Percentiles rank a stretch among this genome's conserved stretches.
These are phyloP conservation scores for Colossoma macropomum DNA, from an alignment of 2,113 vertebrate genomes.

Conservation along the genomic window DNA sequence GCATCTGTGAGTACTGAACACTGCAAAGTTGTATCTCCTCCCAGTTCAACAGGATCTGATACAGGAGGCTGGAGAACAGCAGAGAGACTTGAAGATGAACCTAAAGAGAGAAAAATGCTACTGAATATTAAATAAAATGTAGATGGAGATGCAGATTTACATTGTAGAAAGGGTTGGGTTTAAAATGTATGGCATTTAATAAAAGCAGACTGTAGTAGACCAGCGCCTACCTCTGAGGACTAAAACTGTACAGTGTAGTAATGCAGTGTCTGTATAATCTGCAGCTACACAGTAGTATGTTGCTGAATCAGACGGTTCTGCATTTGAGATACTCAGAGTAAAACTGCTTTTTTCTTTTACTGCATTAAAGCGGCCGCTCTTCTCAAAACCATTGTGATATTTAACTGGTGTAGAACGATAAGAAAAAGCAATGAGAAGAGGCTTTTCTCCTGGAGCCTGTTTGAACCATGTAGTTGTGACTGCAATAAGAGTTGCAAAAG, in stretches of 20 bases:
- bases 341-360: neutral
- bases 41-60: neutral
- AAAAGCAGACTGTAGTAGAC: neutral
- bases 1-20: neutral
- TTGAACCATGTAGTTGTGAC: neutral
- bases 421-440: neutral
- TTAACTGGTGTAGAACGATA: neutral
- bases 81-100: neutral
- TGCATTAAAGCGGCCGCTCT: neutral
- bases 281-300: neutral
- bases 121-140: neutral
- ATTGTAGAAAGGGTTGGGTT: too few species aligned
- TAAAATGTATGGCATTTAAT: neutral
- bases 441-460: neutral
- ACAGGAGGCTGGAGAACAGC: neutral
- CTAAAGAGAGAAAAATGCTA: neutral
- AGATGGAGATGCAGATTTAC: neutral
- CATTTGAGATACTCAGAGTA: neutral
- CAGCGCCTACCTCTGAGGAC: neutral
- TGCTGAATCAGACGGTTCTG: constrained; percentile 4
- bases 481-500: neutral
- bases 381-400: neutral
- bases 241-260: neutral
- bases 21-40: neutral
- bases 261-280: neutral